Conservation (phyloP, 1,140 invertebrate species). For the Drosophila carrolli region DNA sequence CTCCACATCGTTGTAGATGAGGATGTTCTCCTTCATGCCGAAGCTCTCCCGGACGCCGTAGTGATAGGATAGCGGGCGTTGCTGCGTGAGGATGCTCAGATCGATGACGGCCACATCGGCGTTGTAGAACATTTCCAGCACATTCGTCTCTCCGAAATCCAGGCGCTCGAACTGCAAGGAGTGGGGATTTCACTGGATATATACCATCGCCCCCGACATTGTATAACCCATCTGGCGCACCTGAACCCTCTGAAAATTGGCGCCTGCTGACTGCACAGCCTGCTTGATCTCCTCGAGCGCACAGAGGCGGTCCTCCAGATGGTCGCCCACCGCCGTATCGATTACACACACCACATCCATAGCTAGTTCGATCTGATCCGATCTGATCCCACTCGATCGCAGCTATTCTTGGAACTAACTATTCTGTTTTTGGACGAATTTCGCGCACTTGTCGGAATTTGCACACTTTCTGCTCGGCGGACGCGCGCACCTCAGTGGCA, state of each 20-base stretch:
- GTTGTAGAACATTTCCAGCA: slow-evolving; percentile 96
- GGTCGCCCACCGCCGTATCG: slow-evolving; percentile 90
- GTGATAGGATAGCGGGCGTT: slow-evolving; percentile 97
- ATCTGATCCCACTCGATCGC: slow-evolving; percentile 13
- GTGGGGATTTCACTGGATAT: not conserved
- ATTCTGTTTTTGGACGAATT: slow-evolving; percentile 43
- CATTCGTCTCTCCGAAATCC: slow-evolving; percentile 94
- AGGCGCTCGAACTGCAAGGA: slow-evolving; percentile 91
- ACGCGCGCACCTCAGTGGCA: slow-evolving; percentile 45
- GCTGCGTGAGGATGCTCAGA: slow-evolving; percentile 95
- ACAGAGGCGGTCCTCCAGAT: slow-evolving; percentile 90
- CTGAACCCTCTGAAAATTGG: slow-evolving; percentile 93
- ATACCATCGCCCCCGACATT: slow-evolving; percentile 24
- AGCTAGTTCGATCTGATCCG: slow-evolving; percentile 62
- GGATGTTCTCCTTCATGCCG: slow-evolving; percentile 98
- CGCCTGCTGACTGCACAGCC: slow-evolving; percentile 91
- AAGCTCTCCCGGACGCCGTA: slow-evolving; percentile 99
- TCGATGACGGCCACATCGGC: slow-evolving; percentile 99
- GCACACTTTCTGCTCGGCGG: slow-evolving; percentile 23
- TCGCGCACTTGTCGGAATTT: slow-evolving; percentile 14
- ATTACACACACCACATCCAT: slow-evolving; percentile 97
- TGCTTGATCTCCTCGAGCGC: slow-evolving; percentile 93
- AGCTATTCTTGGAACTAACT: slow-evolving; percentile 63
- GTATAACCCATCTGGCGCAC: slow-evolving; percentile 85
- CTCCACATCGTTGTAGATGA: slow-evolving; percentile 96